Evolutionary conservation across 2,797 vertebrate genomes (phyloP).

Genomic region (Decapterus maruadsi): DNA sequence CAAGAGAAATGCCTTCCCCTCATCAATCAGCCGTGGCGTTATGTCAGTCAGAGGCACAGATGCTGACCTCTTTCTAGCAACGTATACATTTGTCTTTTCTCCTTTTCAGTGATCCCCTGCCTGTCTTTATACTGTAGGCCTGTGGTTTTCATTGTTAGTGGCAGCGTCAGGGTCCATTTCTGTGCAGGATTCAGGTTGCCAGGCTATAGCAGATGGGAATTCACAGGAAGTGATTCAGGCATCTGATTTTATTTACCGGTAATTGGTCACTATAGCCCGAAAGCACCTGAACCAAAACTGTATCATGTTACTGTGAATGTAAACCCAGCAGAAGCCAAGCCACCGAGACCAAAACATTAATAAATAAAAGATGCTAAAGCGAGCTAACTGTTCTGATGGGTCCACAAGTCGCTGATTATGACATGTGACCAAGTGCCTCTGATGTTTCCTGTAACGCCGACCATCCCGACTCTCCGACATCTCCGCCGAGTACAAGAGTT

Average conservation of each 20-base stretch:
- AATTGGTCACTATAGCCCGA: constrained; percentile 15
- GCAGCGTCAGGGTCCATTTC: not conserved
- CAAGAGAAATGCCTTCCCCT: not conserved
- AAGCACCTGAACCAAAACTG: not conserved
- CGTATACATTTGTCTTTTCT: not conserved
- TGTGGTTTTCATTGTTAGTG: not conserved
- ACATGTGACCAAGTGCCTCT: too few relatives aligned
- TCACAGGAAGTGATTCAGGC: constrained; percentile 28
- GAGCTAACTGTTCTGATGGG: too few relatives aligned
- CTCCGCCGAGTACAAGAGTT: too few relatives aligned
- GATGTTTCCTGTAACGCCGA: too few relatives aligned
- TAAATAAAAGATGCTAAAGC: too few relatives aligned
- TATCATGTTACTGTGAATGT: constrained; percentile 5
- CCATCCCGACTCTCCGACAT: too few relatives aligned
- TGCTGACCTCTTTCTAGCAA: not conserved
- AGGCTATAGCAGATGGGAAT: not conserved
- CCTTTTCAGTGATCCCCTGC: not conserved
- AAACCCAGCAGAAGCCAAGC: too few relatives aligned
- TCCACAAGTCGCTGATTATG: too few relatives aligned
- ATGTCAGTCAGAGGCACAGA: not conserved
- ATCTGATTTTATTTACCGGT: constrained; percentile 17
- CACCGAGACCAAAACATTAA: too few relatives aligned
- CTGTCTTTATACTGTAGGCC: not conserved
- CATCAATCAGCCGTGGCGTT: not conserved
- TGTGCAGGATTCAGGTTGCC: not conserved